Evolutionary conservation across 2,888 invertebrate genomes (phyloP).

Genomic region (Dryocosmus kuriphilus): DNA sequence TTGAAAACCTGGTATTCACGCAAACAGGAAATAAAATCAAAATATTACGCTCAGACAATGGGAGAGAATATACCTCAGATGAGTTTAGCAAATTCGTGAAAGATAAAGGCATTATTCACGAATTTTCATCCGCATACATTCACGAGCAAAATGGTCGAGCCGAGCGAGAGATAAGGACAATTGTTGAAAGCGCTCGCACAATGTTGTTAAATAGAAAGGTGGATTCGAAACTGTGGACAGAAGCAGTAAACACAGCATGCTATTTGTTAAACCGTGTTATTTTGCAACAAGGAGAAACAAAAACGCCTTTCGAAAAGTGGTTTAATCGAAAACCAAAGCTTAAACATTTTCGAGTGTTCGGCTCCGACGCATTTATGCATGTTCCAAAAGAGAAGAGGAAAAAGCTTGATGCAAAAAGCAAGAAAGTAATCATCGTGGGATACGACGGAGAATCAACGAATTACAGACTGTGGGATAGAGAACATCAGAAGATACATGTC

Average conservation of each 20-base stretch:
- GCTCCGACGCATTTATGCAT: constrained; percentile 49
- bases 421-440: constrained; percentile 43
- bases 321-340: constrained; percentile 46
- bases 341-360: constrained; percentile 53
- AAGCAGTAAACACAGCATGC: neutral
- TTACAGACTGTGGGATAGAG: constrained; percentile 40
- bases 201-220: no score
- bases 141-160: constrained; percentile 41
- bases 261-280: no score
- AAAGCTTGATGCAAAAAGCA: constrained; percentile 36
- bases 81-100: no score
- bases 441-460: constrained; percentile 47
- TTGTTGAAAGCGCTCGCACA: constrained; percentile 37
- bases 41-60: constrained; percentile 36
- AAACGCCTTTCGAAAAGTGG: constrained; percentile 55
- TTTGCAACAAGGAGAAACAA: no score
- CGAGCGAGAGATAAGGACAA: constrained; percentile 21
- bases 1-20: constrained; percentile 14
- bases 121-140: constrained; percentile 41
- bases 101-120: no score
- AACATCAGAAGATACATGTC: constrained; percentile 8
- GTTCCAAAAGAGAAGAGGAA: constrained; percentile 48
- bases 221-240: constrained; percentile 42
- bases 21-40: constrained; percentile 43
- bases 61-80: neutral